Base-by-base conservation (phyloP, 1,140 invertebrate genomes). In the Drosophila persimilis region DNA sequence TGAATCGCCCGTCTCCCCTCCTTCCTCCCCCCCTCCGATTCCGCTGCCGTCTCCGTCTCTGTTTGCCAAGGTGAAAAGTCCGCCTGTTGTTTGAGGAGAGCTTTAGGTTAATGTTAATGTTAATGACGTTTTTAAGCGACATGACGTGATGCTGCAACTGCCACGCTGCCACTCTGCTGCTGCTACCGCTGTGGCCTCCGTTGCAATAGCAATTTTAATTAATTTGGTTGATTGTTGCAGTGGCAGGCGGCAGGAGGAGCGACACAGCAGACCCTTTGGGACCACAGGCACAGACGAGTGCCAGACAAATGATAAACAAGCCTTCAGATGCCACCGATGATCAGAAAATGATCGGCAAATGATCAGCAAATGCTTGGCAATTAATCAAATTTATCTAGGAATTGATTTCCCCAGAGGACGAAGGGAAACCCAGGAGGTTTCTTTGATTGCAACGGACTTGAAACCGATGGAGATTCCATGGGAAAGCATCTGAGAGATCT, bases 81-180 rank as follows among this genome's bases (percentile, higher is more conserved):
- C 47, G 56, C 79, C 73, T 13, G 78, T 77, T 79, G 55, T 66
- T 66, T 66, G 63, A 65, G 70, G 76, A 66, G 76, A 57, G 35
- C 35, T 39, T 77, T 80, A 78, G 75, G 75, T 62, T 79, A 80
- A 80, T 79, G 73, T 67, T 80, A 72, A 81, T 80, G 77, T 80
- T 80, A 80, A 80, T 81, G 78, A 80, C 61, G 78, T 67, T 77
- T 81, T 80, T 81, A 80, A 81, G 67, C 78, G 78, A 73, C 73
- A 81, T 80, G 65, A 77, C 78, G 78, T 73, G 73, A 56, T 75
- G 72, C 61, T 53, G 55, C 67, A 35, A 26, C 57, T 44, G 43
- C 57, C 13, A 20, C 29, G 8, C 9, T 55, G 53, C 15, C 29
- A 11, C 6, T 29, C 29, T 22, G 55, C 45, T 24, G 53, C 57